These are phyloP conservation scores for Vombatus ursinus DNA, from an alignment of 2,113 vertebrate species.

Conservation along the genomic window DNA sequence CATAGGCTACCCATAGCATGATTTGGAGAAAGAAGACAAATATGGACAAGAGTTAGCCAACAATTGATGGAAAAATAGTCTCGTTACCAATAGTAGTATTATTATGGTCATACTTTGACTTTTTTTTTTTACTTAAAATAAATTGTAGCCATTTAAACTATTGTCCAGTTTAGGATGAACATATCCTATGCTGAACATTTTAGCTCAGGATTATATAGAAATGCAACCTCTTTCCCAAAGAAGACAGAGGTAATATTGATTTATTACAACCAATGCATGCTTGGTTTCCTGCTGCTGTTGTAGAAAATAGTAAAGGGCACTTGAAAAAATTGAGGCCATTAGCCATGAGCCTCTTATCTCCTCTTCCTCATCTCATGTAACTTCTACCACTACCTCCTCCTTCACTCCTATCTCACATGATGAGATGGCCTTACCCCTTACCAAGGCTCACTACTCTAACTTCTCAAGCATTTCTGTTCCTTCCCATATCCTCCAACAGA, in stretches of 20 bases:
- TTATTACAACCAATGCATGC: background rate
- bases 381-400: background rate
- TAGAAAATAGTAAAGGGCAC: background rate
- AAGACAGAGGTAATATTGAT: background rate
- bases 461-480: background rate
- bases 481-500: background rate
- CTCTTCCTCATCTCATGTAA: background rate
- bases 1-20: background rate
- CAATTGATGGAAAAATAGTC: background rate
- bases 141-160: background rate
- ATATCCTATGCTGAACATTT: background rate
- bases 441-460: too few species aligned
- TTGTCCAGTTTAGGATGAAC: background rate
- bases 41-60: background rate
- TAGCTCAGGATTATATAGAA: background rate
- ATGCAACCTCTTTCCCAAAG: background rate
- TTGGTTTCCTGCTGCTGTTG: background rate
- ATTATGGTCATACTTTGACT: background rate
- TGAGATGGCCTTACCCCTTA: background rate
- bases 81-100: background rate
- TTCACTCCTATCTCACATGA: background rate
- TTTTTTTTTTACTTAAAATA: background rate
- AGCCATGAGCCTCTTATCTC: background rate
- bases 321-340: background rate
- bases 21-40: background rate